Evolutionary conservation across 2,113 vertebrate species (phyloP).

Genomic region (Panthera tigris): DNA sequence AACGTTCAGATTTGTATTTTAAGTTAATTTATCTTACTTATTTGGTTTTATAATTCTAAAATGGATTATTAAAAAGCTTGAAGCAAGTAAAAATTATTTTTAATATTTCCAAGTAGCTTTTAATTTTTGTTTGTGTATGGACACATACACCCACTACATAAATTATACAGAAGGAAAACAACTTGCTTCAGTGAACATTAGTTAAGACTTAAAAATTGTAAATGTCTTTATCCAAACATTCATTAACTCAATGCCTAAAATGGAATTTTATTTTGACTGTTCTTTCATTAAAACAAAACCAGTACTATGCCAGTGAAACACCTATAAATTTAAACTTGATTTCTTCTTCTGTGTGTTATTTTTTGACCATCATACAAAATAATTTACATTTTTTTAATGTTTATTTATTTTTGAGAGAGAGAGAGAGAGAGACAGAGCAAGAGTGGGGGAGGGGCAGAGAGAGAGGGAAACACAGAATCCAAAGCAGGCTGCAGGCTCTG

Average conservation of each 20-base stretch:
- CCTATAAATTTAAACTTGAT: neutral
- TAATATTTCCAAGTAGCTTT: neutral
- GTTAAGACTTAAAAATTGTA: neutral
- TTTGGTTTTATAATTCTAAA: neutral
- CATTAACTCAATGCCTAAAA: neutral
- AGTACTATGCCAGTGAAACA: neutral
- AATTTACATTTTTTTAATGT: neutral
- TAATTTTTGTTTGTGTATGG: neutral
- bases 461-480: no score
- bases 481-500: no score
- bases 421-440: no score
- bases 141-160: neutral
- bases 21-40: neutral
- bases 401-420: no score
- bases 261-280: neutral
- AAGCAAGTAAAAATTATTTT: neutral
- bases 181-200: neutral
- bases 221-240: neutral
- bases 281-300: neutral
- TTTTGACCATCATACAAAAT: neutral
- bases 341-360: neutral
- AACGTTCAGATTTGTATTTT: neutral
- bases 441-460: no score
- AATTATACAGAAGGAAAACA: neutral
- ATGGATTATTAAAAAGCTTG: neutral